Evolutionary conservation across 1,140 invertebrate species (phyloP), one percentile per base, ranked within the genome.

Genomic region (Drosophila leontia): DNA sequence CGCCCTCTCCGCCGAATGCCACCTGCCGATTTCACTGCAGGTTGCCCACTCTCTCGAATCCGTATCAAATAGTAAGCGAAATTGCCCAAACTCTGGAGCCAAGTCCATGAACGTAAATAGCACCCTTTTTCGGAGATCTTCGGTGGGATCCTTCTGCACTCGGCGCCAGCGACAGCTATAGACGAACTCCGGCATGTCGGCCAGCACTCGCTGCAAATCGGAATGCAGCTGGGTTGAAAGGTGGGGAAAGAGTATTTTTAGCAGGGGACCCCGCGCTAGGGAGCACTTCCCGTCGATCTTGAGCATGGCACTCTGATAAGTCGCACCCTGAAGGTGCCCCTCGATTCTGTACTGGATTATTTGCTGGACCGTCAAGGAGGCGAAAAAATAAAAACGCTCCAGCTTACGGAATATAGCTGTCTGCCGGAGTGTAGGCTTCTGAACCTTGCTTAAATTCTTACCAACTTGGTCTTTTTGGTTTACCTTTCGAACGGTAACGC

Each of bases 301-400:
- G 2, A 83, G 47, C n/a, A 76, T 8, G 1, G 84, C 83, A 6
- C 65, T 60, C 41, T 83, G 63, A 58, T 86, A 80, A 0, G 48
- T 19, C 0, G 42, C 26, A 15, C 83, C 76, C 34, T 57, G 26
- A 1, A 78, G 1, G 12, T 53, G 7, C 9, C 71, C 70, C 11
- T 83, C 77, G 26, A 86, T 80, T 1, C 50, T 47, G 23, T 74
- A 51, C 19, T 57, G 62, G 8, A 13, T 53, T 29, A 88, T 83
- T 1, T 88, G 65, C 0, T 55, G 37, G 2, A 42, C 26, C 0
- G 53, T 86, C 12, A 86, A 26, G 2, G 63, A 34, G 8, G 37
- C 29, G 5, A 80, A 50, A 35, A 55, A 87, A 9, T 55, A 2
- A 39, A 67, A 86, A 0, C 56, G 63, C 23, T 77, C 55, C 7